phyloP scores from a whole-genome alignment of 2,113 vertebrate species.

The Conger conger region DNA sequence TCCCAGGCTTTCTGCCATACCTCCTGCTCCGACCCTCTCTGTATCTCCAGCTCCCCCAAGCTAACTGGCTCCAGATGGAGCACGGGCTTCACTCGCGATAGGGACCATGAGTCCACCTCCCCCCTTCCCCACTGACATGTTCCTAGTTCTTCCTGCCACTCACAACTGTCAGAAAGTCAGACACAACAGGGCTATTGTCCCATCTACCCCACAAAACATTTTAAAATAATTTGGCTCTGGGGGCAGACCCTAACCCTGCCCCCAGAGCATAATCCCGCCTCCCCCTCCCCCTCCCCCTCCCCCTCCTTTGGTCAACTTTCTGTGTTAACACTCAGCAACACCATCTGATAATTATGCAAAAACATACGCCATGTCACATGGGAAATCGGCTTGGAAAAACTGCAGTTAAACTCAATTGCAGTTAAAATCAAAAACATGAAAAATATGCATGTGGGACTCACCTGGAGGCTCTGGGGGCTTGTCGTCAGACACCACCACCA shows the following conservation, averaged over 20 bases:
- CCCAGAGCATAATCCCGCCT: too few relatives aligned
- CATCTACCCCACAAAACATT: too few relatives aligned
- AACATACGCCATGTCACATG: too few relatives aligned
- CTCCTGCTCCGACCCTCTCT: background rate
- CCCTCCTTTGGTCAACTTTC: too few relatives aligned
- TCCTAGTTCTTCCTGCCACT: background rate
- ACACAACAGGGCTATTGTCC: background rate
- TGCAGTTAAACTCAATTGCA: too few relatives aligned
- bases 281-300: too few relatives aligned
- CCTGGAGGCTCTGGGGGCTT: background rate
- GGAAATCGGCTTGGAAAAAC: too few relatives aligned
- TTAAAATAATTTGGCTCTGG: too few relatives aligned
- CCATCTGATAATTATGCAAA: too few relatives aligned
- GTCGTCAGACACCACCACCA: conserved; percentile 71
- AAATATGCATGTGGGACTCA: too few relatives aligned
- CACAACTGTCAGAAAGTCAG: background rate
- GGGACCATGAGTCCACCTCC: background rate
- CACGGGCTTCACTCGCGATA: background rate
- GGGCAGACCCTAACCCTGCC: too few relatives aligned
- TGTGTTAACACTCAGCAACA: too few relatives aligned
- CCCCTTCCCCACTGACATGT: background rate
- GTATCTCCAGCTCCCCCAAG: background rate
- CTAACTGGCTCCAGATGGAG: conserved; percentile 1
- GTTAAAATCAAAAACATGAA: background rate
- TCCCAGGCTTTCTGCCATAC: conserved; percentile 25